Evolutionary conservation across 2,888 invertebrate genomes (phyloP).

Genomic region (Pheosia gnoma): DNA sequence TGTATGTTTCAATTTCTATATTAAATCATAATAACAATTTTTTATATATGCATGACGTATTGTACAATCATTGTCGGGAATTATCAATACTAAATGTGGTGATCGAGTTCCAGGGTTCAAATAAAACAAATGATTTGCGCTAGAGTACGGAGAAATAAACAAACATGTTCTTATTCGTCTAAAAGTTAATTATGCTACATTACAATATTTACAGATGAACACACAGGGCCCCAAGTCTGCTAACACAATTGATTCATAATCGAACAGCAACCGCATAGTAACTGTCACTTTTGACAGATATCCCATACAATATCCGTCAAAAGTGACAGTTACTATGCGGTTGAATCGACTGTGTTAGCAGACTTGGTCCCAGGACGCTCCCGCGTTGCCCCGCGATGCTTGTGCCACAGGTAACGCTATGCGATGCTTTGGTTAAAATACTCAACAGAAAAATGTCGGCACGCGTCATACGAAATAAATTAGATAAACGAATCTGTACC

Average conservation of each 20-base stretch:
- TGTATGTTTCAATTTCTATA: too few species aligned
- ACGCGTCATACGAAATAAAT: constrained; percentile 43
- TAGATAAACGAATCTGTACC: not conserved
- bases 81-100: constrained; percentile 8
- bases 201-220: constrained; percentile 49
- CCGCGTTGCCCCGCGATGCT: constrained; percentile 18
- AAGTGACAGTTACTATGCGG: too few species aligned
- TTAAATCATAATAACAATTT: too few species aligned
- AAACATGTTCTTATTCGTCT: constrained; percentile 44
- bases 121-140: constrained; percentile 36
- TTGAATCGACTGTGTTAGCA: too few species aligned
- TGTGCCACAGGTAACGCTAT: constrained; percentile 43
- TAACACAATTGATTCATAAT: too few species aligned
- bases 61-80: too few species aligned
- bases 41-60: too few species aligned
- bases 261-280: too few species aligned
- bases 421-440: constrained; percentile 49
- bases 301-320: too few species aligned
- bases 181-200: constrained; percentile 35
- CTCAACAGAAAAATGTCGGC: constrained; percentile 58
- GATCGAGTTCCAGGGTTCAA: constrained; percentile 18
- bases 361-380: too few species aligned
- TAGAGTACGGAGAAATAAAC: constrained; percentile 34
- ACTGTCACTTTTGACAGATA: too few species aligned
- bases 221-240: constrained; percentile 23